These are phyloP conservation scores for Oryzaephilus surinamensis DNA, from an alignment of 1,140 invertebrate genomes.

Conservation along the genomic window DNA sequence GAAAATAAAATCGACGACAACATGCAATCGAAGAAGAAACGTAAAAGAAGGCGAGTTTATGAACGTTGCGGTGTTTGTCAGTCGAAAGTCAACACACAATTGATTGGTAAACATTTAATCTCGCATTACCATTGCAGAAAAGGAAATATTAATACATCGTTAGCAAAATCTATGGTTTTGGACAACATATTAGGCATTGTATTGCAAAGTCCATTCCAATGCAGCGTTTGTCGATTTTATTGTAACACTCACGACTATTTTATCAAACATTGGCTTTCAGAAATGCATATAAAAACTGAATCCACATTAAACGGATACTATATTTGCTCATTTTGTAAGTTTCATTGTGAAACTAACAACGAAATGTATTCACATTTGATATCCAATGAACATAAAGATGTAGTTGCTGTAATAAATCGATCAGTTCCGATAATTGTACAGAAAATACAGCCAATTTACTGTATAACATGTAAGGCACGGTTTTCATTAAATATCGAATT, in stretches of 20 bases:
- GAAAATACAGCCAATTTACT: slow-evolving; percentile 50
- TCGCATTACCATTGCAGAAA: slow-evolving; percentile 72
- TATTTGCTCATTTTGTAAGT: slow-evolving; percentile 68
- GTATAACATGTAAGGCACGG: slow-evolving; percentile 47
- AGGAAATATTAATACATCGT: slow-evolving; percentile 42
- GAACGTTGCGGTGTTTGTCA: slow-evolving; percentile 58
- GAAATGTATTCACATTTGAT: slow-evolving; percentile 60
- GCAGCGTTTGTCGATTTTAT: slow-evolving; percentile 71
- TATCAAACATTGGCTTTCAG: slow-evolving; percentile 61
- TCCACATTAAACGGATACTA: slow-evolving; percentile 42
- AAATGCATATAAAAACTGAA: slow-evolving; percentile 44
- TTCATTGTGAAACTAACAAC: slow-evolving; percentile 50
- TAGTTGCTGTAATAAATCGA: slow-evolving; percentile 60
- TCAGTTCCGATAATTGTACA: slow-evolving; percentile 70
- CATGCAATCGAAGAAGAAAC: slow-evolving; percentile 29
- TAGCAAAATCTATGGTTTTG: slow-evolving; percentile 51
- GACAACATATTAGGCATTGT: slow-evolving; percentile 68
- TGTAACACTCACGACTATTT: slow-evolving; percentile 65
- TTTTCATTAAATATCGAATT: slow-evolving; percentile 63
- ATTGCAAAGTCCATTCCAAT: slow-evolving; percentile 72
- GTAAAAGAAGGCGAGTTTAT: slow-evolving; percentile 46
- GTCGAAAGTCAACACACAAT: slow-evolving; percentile 49
- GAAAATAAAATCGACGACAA: slow-evolving; percentile 21
- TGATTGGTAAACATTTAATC: slow-evolving; percentile 74
- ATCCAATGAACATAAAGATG: slow-evolving; percentile 54